Evolutionary conservation across 2,113 vertebrate species (phyloP).

Genomic region (Myiozetetes cayanensis): DNA sequence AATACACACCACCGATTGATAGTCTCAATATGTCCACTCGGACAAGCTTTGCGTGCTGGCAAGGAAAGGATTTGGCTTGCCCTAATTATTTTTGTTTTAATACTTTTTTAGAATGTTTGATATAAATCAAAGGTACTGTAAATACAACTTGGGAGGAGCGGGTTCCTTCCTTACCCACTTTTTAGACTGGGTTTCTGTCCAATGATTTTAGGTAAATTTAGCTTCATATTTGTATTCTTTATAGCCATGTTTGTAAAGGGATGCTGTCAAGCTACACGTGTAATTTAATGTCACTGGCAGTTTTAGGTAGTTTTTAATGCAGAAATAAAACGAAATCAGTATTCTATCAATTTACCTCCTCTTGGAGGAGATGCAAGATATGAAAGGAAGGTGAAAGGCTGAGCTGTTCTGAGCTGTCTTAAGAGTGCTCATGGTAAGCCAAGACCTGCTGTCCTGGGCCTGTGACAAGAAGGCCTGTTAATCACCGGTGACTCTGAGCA

Average conservation of each 20-base stretch:
- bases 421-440: background rate
- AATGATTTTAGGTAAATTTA: background rate
- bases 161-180: background rate
- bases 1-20: slow-evolving; percentile 73
- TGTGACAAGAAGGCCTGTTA: background rate
- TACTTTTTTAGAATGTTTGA: slow-evolving; percentile 16
- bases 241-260: background rate
- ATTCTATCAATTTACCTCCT: background rate
- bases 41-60: slow-evolving; percentile 74
- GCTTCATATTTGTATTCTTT: background rate
- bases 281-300: background rate
- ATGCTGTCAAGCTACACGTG: background rate
- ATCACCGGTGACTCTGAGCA: background rate
- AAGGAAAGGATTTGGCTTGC: slow-evolving; percentile 64
- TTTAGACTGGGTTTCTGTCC: background rate
- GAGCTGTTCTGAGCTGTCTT: background rate
- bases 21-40: slow-evolving; percentile 75
- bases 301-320: background rate
- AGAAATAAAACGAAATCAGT: background rate
- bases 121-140: slow-evolving; percentile 65
- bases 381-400: background rate
- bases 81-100: slow-evolving; percentile 64
- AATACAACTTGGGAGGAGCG: background rate
- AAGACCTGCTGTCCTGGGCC: background rate
- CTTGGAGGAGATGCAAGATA: background rate